Conservation (phyloP, 2,113 vertebrate genomes). For the Brachyistius frenatus region DNA sequence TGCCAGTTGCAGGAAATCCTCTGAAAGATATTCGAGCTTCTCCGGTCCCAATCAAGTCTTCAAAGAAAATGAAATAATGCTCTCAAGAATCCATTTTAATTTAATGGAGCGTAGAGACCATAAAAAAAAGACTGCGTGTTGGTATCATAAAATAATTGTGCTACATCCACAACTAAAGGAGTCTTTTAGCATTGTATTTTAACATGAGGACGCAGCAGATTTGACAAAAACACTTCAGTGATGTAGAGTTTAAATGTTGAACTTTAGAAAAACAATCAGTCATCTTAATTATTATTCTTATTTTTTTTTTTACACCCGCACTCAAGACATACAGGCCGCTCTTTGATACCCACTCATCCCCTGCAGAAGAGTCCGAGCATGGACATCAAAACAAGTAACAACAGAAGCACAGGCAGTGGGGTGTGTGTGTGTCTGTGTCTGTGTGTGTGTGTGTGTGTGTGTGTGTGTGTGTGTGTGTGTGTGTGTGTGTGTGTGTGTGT, state of each 20-base stretch:
- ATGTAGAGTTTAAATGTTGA: background rate
- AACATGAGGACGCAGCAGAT: background rate
- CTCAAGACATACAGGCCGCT: slow-evolving; percentile 16
- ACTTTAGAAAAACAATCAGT: slow-evolving; percentile 18
- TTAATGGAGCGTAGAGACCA: slow-evolving; percentile 42
- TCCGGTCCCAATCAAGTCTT: slow-evolving; percentile 47
- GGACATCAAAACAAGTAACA: slow-evolving; percentile 48
- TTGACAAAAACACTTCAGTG: background rate
- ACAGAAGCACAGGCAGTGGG: slow-evolving; percentile 15
- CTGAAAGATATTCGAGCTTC: slow-evolving; percentile 45
- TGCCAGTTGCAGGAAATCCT: slow-evolving; percentile 52
- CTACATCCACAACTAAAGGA: background rate
- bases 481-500: background rate
- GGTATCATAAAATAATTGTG: slow-evolving; percentile 7
- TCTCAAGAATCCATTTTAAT: slow-evolving; percentile 39
- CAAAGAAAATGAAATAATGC: slow-evolving; percentile 50
- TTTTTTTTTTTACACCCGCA: slow-evolving; percentile 2
- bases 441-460: no score
- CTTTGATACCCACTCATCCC: slow-evolving; percentile 26
- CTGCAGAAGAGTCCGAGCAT: slow-evolving; percentile 20
- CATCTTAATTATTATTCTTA: background rate
- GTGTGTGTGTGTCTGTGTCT: slow-evolving; percentile 3
- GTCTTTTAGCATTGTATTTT: background rate
- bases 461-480: background rate
- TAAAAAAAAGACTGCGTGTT: slow-evolving; percentile 9